Evolutionary conservation across 2,113 vertebrate genomes (phyloP), one percentile per base, ranked within the genome.

Genomic region (Steatornis caripensis): DNA sequence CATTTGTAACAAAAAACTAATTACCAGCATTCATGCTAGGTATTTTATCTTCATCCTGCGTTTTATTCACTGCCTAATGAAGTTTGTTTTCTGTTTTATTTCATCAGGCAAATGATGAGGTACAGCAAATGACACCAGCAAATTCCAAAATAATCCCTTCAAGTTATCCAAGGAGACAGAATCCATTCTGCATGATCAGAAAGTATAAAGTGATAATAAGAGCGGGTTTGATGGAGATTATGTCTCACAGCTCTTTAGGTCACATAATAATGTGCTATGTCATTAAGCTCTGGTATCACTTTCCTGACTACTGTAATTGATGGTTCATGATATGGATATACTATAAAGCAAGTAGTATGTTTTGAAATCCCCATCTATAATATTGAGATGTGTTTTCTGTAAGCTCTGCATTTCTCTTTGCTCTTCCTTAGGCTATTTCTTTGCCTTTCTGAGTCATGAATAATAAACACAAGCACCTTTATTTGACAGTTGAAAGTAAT

Each of bases 401-500:
- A 89, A 87, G 84, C 55, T 87, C 75, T 93, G 43, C 84, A 94
- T 94, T 85, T 94, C 69, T 90, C 91, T 95, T 92, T 94, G 81
- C 89, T 96, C 91, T 95, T 95, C 78, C 94, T 95, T 93, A 95
- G 90, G 83, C 87, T 88, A 90, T 93, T 93, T 94, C 84, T 96
- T 85, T 93, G 83, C 77, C 84, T 94, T 91, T 92, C 78, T 17
- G 30, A 77, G 66, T 96, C 84, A 94, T 95, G 94, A 95, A 95
- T 96, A 97, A 97, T 95, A 94, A 96, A 91, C 87, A 95, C 70
- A 58, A 72, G 54, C 60, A 91, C 87, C 91, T 96, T 95, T 93
- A 83, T 92, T 91, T 96, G 94, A 95, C 91, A 93, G 93, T 89
- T 90, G 81, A 95, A 90, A 97, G 82, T 93, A 95, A 97, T 95